Conservation (phyloP, 2,888 invertebrate species). For the Tuberolachnus salignus region DNA sequence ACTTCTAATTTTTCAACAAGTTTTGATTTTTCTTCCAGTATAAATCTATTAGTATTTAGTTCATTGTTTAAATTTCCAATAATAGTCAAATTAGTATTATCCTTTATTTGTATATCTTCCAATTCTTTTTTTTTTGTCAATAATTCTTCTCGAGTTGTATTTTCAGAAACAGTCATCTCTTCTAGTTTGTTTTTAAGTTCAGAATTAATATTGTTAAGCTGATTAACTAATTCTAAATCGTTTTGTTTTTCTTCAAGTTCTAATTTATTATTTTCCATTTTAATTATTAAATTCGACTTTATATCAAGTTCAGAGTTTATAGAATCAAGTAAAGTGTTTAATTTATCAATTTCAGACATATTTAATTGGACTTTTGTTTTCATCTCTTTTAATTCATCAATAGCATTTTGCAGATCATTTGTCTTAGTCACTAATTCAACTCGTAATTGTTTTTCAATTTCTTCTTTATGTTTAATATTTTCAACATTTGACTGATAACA, state of each 20-base stretch:
- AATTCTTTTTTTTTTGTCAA: conserved; percentile 25
- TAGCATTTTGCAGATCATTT: not conserved
- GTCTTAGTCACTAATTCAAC: conserved; percentile 1
- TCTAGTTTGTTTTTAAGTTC: not conserved
- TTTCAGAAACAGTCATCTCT: not conserved
- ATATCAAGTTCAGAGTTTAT: conserved; percentile 5
- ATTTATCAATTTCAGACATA: conserved; percentile 17
- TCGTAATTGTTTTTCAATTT: conserved; percentile 27
- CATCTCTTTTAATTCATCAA: conserved; percentile 14
- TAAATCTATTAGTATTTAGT: not conserved
- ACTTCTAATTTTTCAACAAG: not conserved
- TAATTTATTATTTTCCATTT: conserved; percentile 5
- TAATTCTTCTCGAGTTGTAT: conserved; percentile 1
- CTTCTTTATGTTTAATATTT: not conserved
- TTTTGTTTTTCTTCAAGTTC: not conserved
- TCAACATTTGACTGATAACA: not conserved
- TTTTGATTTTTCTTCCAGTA: conserved; percentile 10
- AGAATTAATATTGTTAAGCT: not conserved
- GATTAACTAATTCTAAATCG: not conserved
- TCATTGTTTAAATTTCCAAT: conserved; percentile 22
- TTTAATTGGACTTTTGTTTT: not conserved
- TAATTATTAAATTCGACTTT: conserved; percentile 7
- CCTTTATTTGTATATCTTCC: conserved; percentile 21
- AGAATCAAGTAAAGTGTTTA: conserved; percentile 3
- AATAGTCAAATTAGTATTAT: not conserved